Evolutionary conservation across 2,113 vertebrate genomes (phyloP).

Genomic region (Bungarus multicinctus): DNA sequence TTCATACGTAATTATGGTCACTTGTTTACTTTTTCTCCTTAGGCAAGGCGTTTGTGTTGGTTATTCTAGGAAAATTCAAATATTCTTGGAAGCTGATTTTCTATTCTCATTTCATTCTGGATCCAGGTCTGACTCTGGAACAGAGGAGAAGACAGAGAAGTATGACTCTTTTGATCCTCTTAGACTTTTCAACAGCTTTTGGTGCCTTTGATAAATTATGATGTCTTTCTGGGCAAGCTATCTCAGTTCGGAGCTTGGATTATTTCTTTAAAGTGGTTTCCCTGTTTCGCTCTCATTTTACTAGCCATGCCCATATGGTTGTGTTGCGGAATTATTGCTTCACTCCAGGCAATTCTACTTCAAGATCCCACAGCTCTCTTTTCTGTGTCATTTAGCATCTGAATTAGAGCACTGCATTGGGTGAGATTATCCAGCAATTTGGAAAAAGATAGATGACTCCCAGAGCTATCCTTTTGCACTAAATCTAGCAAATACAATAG

Average conservation of each 20-base stretch:
- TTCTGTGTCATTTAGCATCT: not conserved
- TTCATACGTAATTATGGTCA: not conserved
- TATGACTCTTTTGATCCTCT: not conserved
- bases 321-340: not conserved
- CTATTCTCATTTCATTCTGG: not conserved
- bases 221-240: not conserved
- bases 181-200: not conserved
- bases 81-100: not conserved
- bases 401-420: not conserved
- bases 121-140: not conserved
- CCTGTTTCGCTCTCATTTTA: not conserved
- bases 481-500: not conserved
- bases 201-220: not conserved
- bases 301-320: not conserved
- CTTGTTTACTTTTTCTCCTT: not conserved
- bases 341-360: not conserved
- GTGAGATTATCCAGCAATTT: not conserved
- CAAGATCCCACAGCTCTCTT: not conserved
- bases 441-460: not conserved
- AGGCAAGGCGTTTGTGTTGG: not conserved
- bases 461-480: not conserved
- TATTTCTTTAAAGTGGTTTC: not conserved
- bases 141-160: not conserved
- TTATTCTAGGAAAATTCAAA: not conserved
- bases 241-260: not conserved